phyloP scores from a whole-genome alignment of 2,888 invertebrate genomes.

The Cordilura impudica region DNA sequence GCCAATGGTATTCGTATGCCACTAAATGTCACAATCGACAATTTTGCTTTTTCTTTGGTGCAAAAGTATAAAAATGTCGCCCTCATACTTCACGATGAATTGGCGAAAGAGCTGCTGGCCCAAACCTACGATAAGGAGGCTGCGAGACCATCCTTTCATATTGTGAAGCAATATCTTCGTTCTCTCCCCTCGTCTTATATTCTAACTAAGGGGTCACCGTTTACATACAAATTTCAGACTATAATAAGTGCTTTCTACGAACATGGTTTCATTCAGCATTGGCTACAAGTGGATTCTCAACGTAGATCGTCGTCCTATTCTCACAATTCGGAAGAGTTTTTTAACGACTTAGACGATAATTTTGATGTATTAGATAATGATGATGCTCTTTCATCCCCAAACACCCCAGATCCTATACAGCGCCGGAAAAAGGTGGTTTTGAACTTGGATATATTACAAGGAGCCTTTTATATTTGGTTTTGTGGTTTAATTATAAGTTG shows the following conservation, averaged over 20 bases:
- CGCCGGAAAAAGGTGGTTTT: slow-evolving; percentile 67
- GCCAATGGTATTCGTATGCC: slow-evolving; percentile 60
- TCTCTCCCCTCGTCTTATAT: slow-evolving; percentile 71
- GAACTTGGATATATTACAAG: slow-evolving; percentile 72
- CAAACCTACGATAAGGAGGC: slow-evolving; percentile 68
- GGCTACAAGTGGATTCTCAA: slow-evolving; percentile 67
- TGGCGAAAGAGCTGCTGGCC: slow-evolving; percentile 70
- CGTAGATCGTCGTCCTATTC: slow-evolving; percentile 54
- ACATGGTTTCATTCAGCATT: slow-evolving; percentile 72
- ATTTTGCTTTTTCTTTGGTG: slow-evolving; percentile 25
- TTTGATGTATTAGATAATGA: slow-evolving; percentile 56
- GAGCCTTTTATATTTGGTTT: slow-evolving; percentile 74
- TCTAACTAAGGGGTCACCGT: slow-evolving; percentile 69
- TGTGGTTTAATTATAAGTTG: slow-evolving; percentile 68
- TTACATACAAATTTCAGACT: slow-evolving; percentile 69
- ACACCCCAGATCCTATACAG: slow-evolving; percentile 4
- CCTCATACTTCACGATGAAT: slow-evolving; percentile 70
- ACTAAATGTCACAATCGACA: slow-evolving; percentile 5
- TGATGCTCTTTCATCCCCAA: slow-evolving; percentile 2
- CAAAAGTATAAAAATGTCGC: slow-evolving; percentile 59
- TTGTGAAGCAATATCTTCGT: slow-evolving; percentile 72
- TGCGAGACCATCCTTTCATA: slow-evolving; percentile 71
- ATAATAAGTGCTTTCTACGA: slow-evolving; percentile 69
- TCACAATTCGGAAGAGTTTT: slow-evolving; percentile 62
- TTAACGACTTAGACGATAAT: slow-evolving; percentile 46